Evolutionary conservation across 2,888 invertebrate species (phyloP).

Genomic region (Plagodis dolabraria): DNA sequence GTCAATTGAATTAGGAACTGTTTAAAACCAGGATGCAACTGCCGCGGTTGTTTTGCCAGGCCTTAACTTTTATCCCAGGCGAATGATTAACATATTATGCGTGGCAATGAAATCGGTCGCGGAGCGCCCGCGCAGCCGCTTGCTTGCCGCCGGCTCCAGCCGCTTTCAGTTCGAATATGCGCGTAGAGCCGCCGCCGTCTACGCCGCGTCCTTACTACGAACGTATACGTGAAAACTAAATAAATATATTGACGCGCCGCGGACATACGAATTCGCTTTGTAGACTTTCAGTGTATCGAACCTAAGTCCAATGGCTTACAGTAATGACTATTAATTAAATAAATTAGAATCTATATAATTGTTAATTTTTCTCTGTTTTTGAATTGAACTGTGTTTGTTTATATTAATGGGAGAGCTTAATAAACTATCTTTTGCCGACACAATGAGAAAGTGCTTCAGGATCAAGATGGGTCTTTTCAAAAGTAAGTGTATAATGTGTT

Average conservation of each 20-base stretch:
- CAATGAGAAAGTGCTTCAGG: slow-evolving; percentile 80
- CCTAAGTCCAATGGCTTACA: slow-evolving; percentile 9
- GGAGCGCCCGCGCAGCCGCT: slow-evolving; percentile 42
- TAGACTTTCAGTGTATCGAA: slow-evolving; percentile 19
- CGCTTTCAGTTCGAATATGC: slow-evolving; percentile 64
- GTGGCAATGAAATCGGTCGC: slow-evolving; percentile 69
- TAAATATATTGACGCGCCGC: slow-evolving; percentile 26
- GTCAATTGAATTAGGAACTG: too few species aligned
- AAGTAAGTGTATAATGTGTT: slow-evolving; percentile 63
- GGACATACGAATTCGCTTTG: slow-evolving; percentile 17
- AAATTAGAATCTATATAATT: slow-evolving; percentile 1
- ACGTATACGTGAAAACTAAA: slow-evolving; percentile 43
- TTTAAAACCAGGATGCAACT: slow-evolving; percentile 21
- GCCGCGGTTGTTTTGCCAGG: slow-evolving; percentile 11
- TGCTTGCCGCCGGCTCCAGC: slow-evolving; percentile 42
- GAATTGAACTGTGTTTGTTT: slow-evolving; percentile 26
- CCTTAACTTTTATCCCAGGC: slow-evolving; percentile 41
- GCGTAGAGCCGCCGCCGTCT: slow-evolving; percentile 67
- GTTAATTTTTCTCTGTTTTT: too few species aligned
- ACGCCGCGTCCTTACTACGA: slow-evolving; percentile 49
- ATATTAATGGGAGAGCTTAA: slow-evolving; percentile 63
- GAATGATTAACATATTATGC: slow-evolving; percentile 51
- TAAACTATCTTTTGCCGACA: slow-evolving; percentile 62
- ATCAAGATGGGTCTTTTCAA: slow-evolving; percentile 81
- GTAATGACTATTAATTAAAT: not conserved